Conservation (phyloP, 2,888 invertebrate species). For the Tubulanus polymorphus region DNA sequence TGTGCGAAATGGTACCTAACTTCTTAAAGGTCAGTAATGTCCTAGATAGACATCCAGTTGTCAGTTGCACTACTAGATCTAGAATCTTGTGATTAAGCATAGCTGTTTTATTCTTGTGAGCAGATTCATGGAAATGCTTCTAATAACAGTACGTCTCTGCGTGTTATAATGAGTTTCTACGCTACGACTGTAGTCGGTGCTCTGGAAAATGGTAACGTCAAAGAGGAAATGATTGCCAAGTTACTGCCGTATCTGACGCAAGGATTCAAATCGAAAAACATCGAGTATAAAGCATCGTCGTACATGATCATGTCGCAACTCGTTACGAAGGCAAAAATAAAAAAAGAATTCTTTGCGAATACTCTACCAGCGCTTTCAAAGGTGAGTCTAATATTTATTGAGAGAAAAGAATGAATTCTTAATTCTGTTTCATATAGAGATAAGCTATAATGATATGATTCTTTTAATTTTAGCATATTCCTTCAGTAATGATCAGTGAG, state of each 20-base stretch:
- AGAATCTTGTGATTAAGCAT: too few relatives aligned
- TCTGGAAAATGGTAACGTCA: conserved; percentile 46
- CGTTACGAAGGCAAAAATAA: conserved; percentile 63
- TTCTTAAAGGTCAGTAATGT: conserved; percentile 57
- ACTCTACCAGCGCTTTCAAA: conserved; percentile 63
- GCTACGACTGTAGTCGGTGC: conserved; percentile 70
- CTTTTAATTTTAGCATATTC: conserved; percentile 48
- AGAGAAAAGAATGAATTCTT: not conserved
- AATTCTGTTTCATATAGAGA: not conserved
- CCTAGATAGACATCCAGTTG: too few relatives aligned
- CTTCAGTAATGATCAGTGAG: conserved; percentile 61
- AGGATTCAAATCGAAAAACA: conserved; percentile 66
- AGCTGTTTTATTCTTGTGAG: not conserved
- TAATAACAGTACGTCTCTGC: conserved; percentile 53
- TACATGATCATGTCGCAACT: conserved; percentile 72
- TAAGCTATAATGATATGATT: not conserved
- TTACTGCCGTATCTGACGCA: conserved; percentile 69
- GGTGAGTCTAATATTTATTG: conserved; percentile 31
- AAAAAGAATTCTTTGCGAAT: conserved; percentile 59
- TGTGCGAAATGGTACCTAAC: conserved; percentile 61
- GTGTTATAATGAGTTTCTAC: conserved; percentile 75
- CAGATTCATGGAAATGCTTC: conserved; percentile 20
- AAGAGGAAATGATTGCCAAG: conserved; percentile 65
- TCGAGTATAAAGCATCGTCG: conserved; percentile 70
- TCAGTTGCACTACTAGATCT: too few relatives aligned